These are phyloP conservation scores for Xanthia togata DNA, from an alignment of 2,888 invertebrate species.

Conservation along the genomic window DNA sequence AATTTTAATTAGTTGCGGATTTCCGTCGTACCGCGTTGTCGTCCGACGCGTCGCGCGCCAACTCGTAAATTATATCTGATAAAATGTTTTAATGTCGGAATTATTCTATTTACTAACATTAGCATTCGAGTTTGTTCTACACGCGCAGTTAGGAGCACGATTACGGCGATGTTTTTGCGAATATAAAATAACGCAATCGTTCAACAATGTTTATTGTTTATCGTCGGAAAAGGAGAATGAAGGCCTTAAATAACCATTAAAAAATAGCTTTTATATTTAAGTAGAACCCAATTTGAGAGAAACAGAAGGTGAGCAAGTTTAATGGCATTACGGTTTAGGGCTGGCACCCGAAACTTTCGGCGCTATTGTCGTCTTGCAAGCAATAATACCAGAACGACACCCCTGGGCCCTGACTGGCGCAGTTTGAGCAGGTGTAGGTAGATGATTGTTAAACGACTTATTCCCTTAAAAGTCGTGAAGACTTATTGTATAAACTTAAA, in stretches of 20 bases:
- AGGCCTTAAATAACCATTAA: slow-evolving; percentile 36
- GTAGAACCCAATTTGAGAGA: slow-evolving; percentile 59
- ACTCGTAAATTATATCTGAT: slow-evolving; percentile 73
- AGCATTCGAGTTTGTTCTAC: slow-evolving; percentile 55
- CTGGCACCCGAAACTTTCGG: slow-evolving; percentile 68
- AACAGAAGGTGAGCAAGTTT: slow-evolving; percentile 65
- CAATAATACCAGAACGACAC: slow-evolving; percentile 73
- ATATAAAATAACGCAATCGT: slow-evolving; percentile 26
- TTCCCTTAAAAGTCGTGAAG: slow-evolving; percentile 73
- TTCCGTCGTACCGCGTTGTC: slow-evolving; percentile 77
- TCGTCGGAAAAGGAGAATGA: slow-evolving; percentile 27
- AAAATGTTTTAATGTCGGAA: slow-evolving; percentile 69
- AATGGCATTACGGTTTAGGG: slow-evolving; percentile 67
- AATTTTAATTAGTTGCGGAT: slow-evolving; percentile 88
- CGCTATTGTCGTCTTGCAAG: slow-evolving; percentile 70
- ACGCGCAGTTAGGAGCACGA: slow-evolving; percentile 45
- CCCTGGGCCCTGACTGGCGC: slow-evolving; percentile 62
- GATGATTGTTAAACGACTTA: slow-evolving; percentile 68
- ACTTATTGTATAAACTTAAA: slow-evolving; percentile 43
- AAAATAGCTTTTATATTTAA: slow-evolving; percentile 61
- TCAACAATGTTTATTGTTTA: slow-evolving; percentile 47
- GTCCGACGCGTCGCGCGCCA: slow-evolving; percentile 65
- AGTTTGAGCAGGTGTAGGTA: slow-evolving; percentile 71
- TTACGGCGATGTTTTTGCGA: slow-evolving; percentile 47
- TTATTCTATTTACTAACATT: slow-evolving; percentile 68